Base-by-base conservation (phyloP, 2,888 invertebrate genomes). In the Danaus chrysippus region DNA sequence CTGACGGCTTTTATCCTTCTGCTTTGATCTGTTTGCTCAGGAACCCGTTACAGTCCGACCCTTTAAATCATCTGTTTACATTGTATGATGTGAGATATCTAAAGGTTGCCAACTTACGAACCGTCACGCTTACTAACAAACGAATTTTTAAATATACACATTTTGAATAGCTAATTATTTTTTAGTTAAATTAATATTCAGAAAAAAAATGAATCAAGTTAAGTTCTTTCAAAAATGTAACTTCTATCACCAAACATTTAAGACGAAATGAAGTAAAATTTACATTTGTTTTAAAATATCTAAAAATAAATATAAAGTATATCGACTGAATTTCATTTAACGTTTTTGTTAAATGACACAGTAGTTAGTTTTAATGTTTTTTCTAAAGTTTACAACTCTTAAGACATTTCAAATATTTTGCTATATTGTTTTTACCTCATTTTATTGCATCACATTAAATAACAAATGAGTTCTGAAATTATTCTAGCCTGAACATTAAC, bases 1-100 rank as follows among this genome's bases (percentile, higher is more conserved):
- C 42, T 17, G 17, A 54, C 54, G 34, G 43, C 54, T 54, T 43
- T 53, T 59, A 53, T 59, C 53, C 34, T 42, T 52, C 60, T 11
- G 44, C 23, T 49, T 41, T 55, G 54, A 61, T 64, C 61, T 64
- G 57, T 64, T 64, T 64, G 49, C 54, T 60, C 55, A 42, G 42
- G 63, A 42, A 60, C 55, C 54, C 54, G 58, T 58, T 49, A 58
- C 54, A 42, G 57, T 61, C 55, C 49, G 53, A 59, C 52, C 62
- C 62, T 55, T 62, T 53, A 59, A 53, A 59, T 59, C 56, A 63
- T 55, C 49, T 42, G 49, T 17, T 10, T 49, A 49, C 49, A 17
- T 49, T 49, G 49, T 49, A 49, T 17, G 17, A 49, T 49, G 49
- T 49, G 17, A 49, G 10, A 49, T 49, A 49, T 49, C 17, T 17